A percentile compares a stretch with the other conserved stretches of the same genome.
Conservation (phyloP, 2,888 invertebrate genomes). For the Hoplodrina blanda region DNA sequence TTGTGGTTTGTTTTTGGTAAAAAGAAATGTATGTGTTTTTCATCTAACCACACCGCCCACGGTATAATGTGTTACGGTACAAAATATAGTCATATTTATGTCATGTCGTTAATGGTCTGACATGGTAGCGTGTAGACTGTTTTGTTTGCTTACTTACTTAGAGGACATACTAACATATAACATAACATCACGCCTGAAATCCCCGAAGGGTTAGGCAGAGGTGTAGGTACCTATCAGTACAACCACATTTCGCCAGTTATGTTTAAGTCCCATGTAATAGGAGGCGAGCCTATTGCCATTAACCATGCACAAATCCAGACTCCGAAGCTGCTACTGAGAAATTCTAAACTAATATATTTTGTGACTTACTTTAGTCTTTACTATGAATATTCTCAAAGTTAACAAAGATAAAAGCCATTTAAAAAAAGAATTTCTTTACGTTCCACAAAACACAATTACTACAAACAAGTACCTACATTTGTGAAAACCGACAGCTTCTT, state of each 20-base stretch:
- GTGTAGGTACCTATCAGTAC: too few species aligned
- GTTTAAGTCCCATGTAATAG: too few species aligned
- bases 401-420: background rate
- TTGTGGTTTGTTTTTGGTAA: slow-evolving; percentile 5
- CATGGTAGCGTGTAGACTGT: slow-evolving; percentile 22
- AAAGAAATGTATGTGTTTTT: slow-evolving; percentile 26
- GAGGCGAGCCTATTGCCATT: too few species aligned
- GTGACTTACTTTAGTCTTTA: too few species aligned
- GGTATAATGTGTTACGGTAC: slow-evolving; percentile 22
- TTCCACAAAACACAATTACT: slow-evolving; percentile 5
- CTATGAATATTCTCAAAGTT: background rate
- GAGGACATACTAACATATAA: slow-evolving; percentile 12
- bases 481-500: slow-evolving; percentile 13
- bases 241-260: too few species aligned
- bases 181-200: too few species aligned
- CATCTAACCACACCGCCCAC: slow-evolving; percentile 22
- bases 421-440: background rate
- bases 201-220: too few species aligned
- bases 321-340: too few species aligned
- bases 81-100: slow-evolving; percentile 25
- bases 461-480: slow-evolving; percentile 8
- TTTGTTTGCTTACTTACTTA: slow-evolving; percentile 25
- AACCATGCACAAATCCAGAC: too few species aligned
- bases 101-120: slow-evolving; percentile 23
- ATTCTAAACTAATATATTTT: too few species aligned